Evolutionary conservation across 2,888 invertebrate species (phyloP), one percentile per base, ranked within the genome.

Genomic region (Watsonalla cultraria): DNA sequence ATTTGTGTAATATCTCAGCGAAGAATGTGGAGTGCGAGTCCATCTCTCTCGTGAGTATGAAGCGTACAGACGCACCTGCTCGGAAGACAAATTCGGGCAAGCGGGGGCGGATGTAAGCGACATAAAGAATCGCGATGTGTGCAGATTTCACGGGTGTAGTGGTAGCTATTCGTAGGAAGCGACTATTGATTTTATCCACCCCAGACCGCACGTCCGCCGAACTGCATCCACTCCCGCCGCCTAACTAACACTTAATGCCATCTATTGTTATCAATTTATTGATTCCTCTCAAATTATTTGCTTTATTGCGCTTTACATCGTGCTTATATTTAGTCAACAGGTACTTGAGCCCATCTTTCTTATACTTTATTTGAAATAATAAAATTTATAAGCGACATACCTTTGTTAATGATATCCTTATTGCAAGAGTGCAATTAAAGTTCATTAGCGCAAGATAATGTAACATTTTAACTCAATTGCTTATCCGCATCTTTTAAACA

Each of bases 141-240:
- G 86, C 84, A 82, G 75, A 86, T 80, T 78, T 75, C 77, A 75
- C 70, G 77, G 68, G 66, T 80, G 81, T 84, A 79, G 81, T 78
- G 70, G 84, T 80, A 78, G 84, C 80, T 84, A 84, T 82, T 85
- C 81, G 80, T 80, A 80, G 83, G 81, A 79, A 78, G 75, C 76
- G 80, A 85, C 81, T 90, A 90, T 90, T 87, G 90, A 90, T 90
- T 90, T 90, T 89, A 86, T 87, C 84, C 90, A 86, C 90, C 89
- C 89, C 88, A 80, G 80, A 80, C 78, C 83, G 75, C 72, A 74
- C 76, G 68, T 75, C 74, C 77, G 72, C 77, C 77, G 76, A 84
- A 82, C 76, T 85, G 82, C 82, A 82, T 72, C 72, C 72, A 69
- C 66, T 70, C 69, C 68, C 73, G 69, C 71, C 66, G 71, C 71